Evolutionary conservation across 1,140 invertebrate species (phyloP), one percentile per base, ranked within the genome.

Genomic region (Aethina tumida): DNA sequence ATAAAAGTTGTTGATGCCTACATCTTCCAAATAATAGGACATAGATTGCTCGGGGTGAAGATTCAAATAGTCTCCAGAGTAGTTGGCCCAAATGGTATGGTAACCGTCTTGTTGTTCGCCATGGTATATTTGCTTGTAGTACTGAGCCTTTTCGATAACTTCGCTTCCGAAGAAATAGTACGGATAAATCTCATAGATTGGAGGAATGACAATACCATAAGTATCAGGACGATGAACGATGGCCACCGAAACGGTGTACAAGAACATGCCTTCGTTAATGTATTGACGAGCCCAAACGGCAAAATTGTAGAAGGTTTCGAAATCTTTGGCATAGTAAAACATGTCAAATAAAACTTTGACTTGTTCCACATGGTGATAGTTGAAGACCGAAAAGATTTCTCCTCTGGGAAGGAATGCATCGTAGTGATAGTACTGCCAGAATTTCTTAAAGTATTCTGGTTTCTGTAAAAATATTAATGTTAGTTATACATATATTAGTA

Each of bases 1-100:
- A 59, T 82, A 79, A 50, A 72, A 77, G 1, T 70, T 54, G 49
- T 81, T 80, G n/a, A 83, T 60, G 39, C 73, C 73, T 35, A 75
- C 62, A 57, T 84, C 83, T 39, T 86, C 75, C 0, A 75, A 77
- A 65, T 75, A 85, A 55, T 86, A 84, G 14, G 67, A 64, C 6
- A 85, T 77, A 4, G 37, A 24, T 26, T 50, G 47, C 25, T 47
- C 52, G 16, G 39, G 41, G 27, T 66, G 66, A 8, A 56, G 40
- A 19, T 63, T 54, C 17, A 71, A 52, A 8, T 69, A 62, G 61
- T 66, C 66, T 2, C 66, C 56, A n/a, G 71, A 71, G 41, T 69
- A 65, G 46, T 74, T 75, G 39, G 61, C 65, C 9, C 40, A 35
- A 21, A 67, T 66, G 38, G 47, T 71, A 66, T 65, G 75, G 5